Conservation (phyloP, 2,113 vertebrate genomes). For the Rhea pennata region DNA sequence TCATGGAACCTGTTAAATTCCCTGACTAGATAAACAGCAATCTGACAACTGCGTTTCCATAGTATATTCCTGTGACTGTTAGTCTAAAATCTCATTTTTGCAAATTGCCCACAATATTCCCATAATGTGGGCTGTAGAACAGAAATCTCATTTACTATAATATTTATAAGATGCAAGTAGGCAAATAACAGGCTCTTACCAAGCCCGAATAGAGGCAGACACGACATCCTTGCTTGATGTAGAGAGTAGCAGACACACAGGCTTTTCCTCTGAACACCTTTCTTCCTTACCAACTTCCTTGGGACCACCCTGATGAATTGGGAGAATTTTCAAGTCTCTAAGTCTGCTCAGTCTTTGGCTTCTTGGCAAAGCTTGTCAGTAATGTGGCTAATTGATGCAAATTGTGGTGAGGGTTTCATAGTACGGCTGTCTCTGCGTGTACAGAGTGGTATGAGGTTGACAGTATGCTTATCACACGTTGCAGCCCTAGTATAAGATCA, state of each 20-base stretch:
- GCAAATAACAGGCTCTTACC: background rate
- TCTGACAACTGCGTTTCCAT: rapidly evolving
- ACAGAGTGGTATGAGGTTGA: background rate
- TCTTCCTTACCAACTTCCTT: background rate
- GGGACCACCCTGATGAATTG: too few relatives aligned
- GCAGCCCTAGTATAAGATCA: background rate
- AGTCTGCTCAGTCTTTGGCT: background rate
- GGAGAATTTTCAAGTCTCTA: background rate
- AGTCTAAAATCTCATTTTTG: background rate
- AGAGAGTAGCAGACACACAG: background rate
- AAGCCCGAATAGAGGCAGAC: background rate
- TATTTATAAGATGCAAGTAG: background rate
- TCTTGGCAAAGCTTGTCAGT: background rate
- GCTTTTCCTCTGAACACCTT: background rate
- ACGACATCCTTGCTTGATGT: background rate
- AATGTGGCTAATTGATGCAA: rapidly evolving
- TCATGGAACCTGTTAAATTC: background rate
- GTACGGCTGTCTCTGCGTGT: rapidly evolving
- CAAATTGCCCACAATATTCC: background rate
- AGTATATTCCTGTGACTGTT: rapidly evolving
- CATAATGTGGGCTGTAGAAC: background rate
- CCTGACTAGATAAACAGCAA: background rate
- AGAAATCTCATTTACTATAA: background rate
- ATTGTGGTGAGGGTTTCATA: background rate
- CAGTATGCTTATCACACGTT: background rate